A percentile compares a stretch with the other conserved stretches of the same genome.
Conservation (phyloP, 2,113 vertebrate genomes). For the Gallinago undulata region DNA sequence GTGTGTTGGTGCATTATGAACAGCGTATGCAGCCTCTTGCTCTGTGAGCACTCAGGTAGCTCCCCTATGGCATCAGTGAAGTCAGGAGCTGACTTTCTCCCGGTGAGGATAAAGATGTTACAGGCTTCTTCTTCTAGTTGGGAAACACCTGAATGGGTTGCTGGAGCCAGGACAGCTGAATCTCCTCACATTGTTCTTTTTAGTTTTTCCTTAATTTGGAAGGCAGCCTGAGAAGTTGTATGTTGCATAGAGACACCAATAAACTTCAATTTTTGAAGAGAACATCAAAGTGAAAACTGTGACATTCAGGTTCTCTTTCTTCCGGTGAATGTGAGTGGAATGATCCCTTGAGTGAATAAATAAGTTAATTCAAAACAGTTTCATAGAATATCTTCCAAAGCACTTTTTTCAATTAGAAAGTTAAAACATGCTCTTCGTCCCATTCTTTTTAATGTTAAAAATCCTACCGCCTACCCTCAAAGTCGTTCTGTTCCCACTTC, state of each 20-base stretch:
- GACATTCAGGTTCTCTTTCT: conserved; percentile 21
- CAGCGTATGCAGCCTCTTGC: background rate
- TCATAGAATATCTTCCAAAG: background rate
- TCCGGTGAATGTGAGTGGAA: background rate
- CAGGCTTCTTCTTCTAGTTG: background rate
- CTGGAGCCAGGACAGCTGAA: background rate
- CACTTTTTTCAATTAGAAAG: background rate
- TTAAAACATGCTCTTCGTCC: background rate
- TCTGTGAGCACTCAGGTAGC: background rate
- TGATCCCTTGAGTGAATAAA: conserved; percentile 10
- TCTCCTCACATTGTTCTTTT: background rate
- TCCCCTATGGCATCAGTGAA: background rate
- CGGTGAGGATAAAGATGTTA: background rate
- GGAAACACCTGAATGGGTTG: background rate
- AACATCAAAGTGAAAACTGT: background rate
- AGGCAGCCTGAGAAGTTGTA: background rate
- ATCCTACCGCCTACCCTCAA: background rate
- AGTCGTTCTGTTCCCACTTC: background rate
- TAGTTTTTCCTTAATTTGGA: background rate
- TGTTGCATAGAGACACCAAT: background rate
- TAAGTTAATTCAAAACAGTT: conserved; percentile 56
- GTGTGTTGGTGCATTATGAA: background rate
- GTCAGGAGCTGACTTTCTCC: background rate
- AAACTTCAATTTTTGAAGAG: background rate
- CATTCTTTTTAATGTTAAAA: background rate